Evolutionary conservation across 2,797 vertebrate genomes (phyloP).

Genomic region (Muscicapa comitata): DNA sequence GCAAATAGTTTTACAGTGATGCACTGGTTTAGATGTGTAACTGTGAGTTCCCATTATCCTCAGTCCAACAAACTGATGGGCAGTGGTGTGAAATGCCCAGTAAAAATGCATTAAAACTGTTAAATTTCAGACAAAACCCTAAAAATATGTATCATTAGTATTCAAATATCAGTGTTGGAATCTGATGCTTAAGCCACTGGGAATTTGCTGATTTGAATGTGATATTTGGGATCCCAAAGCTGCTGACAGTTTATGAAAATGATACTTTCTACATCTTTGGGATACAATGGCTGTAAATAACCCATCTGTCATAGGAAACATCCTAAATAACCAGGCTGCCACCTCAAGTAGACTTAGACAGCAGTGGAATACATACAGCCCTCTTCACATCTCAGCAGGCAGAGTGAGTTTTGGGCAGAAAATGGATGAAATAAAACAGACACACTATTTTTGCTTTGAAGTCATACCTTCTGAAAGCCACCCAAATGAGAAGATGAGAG

Average conservation of each 20-base stretch:
- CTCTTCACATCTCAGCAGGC: neutral
- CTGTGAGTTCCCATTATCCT: neutral
- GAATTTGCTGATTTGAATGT: neutral
- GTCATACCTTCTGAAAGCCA: neutral
- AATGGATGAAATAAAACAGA: neutral
- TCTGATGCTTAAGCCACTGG: neutral
- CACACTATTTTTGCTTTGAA: neutral
- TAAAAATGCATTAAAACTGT: neutral
- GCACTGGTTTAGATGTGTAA: neutral
- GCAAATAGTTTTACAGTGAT: neutral
- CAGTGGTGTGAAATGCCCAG: neutral
- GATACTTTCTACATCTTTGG: neutral
- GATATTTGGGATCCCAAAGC: neutral
- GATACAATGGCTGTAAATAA: conserved; percentile 13
- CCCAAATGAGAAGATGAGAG: neutral
- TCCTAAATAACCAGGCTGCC: neutral
- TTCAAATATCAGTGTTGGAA: neutral
- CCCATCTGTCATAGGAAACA: neutral
- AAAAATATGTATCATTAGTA: neutral
- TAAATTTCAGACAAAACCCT: neutral
- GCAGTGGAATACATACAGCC: neutral
- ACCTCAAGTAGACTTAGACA: neutral
- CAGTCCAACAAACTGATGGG: neutral
- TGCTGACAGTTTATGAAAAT: neutral
- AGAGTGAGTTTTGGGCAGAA: neutral